Evolutionary conservation across 1,140 invertebrate genomes (phyloP).

Genomic region (Diuraphis noxia): DNA sequence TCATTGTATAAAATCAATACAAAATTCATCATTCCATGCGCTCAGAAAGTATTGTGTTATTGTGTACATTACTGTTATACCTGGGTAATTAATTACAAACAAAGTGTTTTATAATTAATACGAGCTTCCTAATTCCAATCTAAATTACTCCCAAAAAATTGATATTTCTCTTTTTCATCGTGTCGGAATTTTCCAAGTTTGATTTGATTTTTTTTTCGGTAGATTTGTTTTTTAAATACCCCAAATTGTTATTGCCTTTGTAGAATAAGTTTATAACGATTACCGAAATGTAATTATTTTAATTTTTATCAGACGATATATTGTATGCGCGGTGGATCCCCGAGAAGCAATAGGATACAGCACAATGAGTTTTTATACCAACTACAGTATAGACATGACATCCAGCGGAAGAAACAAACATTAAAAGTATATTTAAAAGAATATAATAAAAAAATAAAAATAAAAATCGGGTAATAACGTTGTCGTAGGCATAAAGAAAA

Average conservation of each 20-base stretch:
- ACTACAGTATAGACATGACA: neutral
- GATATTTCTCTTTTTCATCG: too few relatives aligned
- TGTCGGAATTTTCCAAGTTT: too few relatives aligned
- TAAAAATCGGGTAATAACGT: neutral
- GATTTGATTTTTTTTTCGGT: too few relatives aligned
- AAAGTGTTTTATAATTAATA: too few relatives aligned
- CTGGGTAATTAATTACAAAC: neutral
- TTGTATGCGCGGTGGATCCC: neutral
- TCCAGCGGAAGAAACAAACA: conserved; percentile 10
- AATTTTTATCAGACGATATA: conserved; percentile 2
- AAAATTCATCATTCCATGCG: too few relatives aligned
- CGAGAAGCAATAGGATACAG: neutral
- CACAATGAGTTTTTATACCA: neutral
- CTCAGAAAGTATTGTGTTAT: neutral
- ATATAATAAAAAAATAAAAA: conserved; percentile 12
- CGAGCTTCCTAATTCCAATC: too few relatives aligned
- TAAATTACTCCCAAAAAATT: too few relatives aligned
- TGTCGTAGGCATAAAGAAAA: neutral
- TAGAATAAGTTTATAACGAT: neutral
- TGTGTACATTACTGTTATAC: too few relatives aligned
- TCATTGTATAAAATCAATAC: too few relatives aligned
- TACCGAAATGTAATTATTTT: neutral
- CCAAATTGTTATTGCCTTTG: neutral
- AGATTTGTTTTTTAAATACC: neutral
- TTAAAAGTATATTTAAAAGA: neutral